Evolutionary conservation across 2,888 invertebrate genomes (phyloP), one percentile per base, ranked within the genome.

Genomic region (Adelphocoris suturalis): DNA sequence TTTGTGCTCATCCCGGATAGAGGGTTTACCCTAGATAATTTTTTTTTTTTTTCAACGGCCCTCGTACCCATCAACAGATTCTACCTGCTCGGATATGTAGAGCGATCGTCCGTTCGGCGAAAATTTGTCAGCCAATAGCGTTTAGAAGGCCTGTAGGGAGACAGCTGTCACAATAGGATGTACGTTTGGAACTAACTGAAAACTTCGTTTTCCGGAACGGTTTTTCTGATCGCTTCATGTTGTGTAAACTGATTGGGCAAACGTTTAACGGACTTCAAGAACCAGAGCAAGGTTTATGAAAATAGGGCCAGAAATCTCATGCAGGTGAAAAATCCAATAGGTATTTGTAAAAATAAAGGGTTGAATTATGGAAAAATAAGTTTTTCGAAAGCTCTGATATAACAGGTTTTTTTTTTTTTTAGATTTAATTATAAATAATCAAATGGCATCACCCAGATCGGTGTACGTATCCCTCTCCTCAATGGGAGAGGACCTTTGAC

Each of bases 121-220:
- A n/a, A 85, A 61, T 85, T 85, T 61, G 85, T 85, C 85, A 85
- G 46, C 37, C 61, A 85, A 61, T 19, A 37, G 2, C 57, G 14
- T 61, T 85, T 84, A 28, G 28, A 84, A 57, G 84, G 23, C 46
- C 28, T 14, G 5, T 37, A 11, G n/a, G 16, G 37, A 78, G n/a
- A 16, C 37, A 28, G 28, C 46, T 78, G n/a, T 78, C 46, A 19
- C 37, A 78, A 78, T 37, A 46, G 28, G 78, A 78, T 16, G n/a
- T 19, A 11, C 46, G 16, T 75, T 75, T 9, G 78, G 11, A 14
- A 19, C 28, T 37, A 28, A 28, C 76, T 46, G 76, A 16, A 19
- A n/a, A 28, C 5, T 61, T 9, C 9, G 28, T 28, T n/a, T 28
- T 28, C 28, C 28, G 28, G 28, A 76, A 76, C 46, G 19, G 78